These are phyloP conservation scores for Philantomba maxwellii DNA, from an alignment of 2,113 vertebrate genomes.

Conservation along the genomic window DNA sequence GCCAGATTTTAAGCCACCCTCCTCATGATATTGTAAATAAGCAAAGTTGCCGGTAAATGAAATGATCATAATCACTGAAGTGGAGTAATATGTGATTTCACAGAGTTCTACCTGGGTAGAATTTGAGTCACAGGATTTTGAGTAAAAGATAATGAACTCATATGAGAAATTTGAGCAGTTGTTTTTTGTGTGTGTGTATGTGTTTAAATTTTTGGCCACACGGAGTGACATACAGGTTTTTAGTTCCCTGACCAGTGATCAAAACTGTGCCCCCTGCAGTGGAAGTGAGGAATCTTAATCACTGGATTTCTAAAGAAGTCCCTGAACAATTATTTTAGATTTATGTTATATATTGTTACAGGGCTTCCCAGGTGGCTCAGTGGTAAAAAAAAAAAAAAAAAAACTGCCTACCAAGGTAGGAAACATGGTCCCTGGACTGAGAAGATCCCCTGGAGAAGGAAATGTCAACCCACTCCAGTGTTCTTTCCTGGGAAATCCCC, in stretches of 20 bases:
- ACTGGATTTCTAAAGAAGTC: not conserved
- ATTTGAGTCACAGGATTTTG: not conserved
- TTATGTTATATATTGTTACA: not conserved
- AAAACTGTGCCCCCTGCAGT: not conserved
- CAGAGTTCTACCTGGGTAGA: not conserved
- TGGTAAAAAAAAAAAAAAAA: not conserved
- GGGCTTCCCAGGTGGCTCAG: not conserved
- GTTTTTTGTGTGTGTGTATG: not conserved
- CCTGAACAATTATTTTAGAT: not conserved
- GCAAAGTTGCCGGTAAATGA: not conserved
- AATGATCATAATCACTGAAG: not conserved
- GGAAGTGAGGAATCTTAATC: not conserved
- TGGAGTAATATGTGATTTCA: not conserved
- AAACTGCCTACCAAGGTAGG: not conserved
- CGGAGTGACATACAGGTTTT: not conserved
- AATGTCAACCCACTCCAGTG: not conserved
- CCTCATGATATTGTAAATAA: not conserved
- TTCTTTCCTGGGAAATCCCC: not conserved
- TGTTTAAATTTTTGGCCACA: not conserved
- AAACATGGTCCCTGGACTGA: not conserved
- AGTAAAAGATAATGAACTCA: not conserved
- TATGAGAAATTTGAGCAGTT: not conserved
- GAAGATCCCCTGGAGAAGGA: not conserved
- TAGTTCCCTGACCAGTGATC: not conserved
- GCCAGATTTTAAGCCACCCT: not conserved